Evolutionary conservation across 1,140 invertebrate genomes (phyloP), one percentile per base, ranked within the genome.

Genomic region (Danaus melanippus): DNA sequence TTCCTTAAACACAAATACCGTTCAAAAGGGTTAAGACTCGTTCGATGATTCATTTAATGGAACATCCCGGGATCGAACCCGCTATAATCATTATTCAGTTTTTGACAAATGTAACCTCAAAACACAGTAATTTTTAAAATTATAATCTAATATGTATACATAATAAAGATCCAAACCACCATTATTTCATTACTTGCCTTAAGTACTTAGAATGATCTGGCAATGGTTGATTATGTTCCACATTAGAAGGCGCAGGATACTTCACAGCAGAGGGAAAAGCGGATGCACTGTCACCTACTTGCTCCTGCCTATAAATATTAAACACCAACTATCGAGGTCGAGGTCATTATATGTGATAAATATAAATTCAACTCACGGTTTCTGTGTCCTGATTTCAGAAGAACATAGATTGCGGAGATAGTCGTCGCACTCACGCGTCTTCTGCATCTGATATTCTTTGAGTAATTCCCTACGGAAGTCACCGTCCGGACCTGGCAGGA

Each of bases 391-490:
- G 50, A 74, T 58, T 45, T 84, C 83, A 1, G 78, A 74, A 5
- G 81, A 75, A 64, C 79, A 82, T 12, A 86, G 69, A 67, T 80
- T 84, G 10, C 83, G 71, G 1, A 86, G 51, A 54, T 86, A 86
- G 52, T 84, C 83, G 58, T 84, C 81, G 52, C 81, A 84, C 69
- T 84, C 84, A 11, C 78, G 69, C 62, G 92, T 91, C 65, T 93
- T 93, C 63, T 92, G 91, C 47, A 91, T 91, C 64, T 93, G 92
- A 67, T 92, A 93, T 68, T 93, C 92, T 59, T 92, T 92, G 17
- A 93, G 86, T 12, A 93, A 69, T 67, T 93, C 92, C 12, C 92
- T 89, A 62, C 90, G 88, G 64, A 89, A 92, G 69, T 90, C 90
- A 21, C 90, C 90, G 52, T 91, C 90, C 15, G 87, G 59, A 48